A percentile compares a stretch with the other conserved stretches of the same genome.
Evolutionary conservation across 2,113 vertebrate genomes (phyloP).

Genomic region (Sapayoa aenigma): DNA sequence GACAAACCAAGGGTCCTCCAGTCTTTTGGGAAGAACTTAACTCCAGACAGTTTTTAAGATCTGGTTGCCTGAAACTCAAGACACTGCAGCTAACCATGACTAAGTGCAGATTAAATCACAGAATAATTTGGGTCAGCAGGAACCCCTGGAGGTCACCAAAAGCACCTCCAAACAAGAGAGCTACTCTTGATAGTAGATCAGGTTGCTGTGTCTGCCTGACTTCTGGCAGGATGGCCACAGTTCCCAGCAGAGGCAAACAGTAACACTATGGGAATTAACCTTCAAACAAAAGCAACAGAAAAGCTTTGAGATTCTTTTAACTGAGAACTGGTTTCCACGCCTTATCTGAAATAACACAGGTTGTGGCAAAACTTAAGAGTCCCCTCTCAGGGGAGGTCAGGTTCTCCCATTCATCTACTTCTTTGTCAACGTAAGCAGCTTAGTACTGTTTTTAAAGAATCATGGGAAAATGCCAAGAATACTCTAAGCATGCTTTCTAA

Average conservation of each 20-base stretch:
- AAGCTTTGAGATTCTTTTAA: neutral
- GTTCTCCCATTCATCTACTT: neutral
- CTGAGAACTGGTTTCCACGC: neutral
- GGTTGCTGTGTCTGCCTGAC: neutral
- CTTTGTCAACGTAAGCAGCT: neutral
- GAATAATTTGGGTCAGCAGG: neutral
- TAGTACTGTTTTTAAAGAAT: neutral
- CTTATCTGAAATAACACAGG: neutral
- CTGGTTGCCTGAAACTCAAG: neutral
- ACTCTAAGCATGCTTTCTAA: neutral
- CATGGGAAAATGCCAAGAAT: neutral
- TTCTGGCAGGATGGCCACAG: neutral
- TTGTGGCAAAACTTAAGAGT: neutral
- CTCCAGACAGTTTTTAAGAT: neutral
- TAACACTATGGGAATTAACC: neutral
- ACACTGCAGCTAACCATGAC: neutral
- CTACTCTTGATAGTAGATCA: neutral
- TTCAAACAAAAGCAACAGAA: neutral
- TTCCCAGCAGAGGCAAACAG: neutral
- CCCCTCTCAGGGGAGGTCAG: neutral
- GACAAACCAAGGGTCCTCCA: neutral
- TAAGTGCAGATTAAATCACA: neutral
- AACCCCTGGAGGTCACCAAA: neutral
- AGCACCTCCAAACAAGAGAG: neutral
- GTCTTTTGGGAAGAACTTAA: neutral